These are phyloP conservation scores for Chrysolophus pictus DNA, from an alignment of 2,797 vertebrate species.

Conservation along the genomic window DNA sequence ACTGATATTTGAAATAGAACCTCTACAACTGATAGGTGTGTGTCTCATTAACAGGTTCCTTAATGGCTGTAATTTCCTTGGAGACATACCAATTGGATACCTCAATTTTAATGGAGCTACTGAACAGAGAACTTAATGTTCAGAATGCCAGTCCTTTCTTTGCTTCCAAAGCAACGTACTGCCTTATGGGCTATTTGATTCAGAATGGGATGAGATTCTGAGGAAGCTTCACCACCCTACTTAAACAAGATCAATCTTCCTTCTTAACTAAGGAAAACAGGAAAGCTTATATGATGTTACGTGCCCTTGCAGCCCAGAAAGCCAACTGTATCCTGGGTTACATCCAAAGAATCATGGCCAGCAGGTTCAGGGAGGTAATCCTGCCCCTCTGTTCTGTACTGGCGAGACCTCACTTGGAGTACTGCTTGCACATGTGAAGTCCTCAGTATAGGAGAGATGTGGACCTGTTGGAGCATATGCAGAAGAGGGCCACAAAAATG, in stretches of 20 bases:
- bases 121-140: neutral
- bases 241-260: neutral
- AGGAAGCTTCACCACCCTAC: neutral
- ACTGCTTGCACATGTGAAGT: too few relatives aligned
- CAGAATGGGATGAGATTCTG: neutral
- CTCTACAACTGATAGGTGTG: neutral
- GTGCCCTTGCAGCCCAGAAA: too few relatives aligned
- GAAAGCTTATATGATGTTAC: neutral
- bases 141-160: neutral
- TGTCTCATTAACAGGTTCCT: neutral
- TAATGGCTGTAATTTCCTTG: neutral
- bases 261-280: neutral
- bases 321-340: too few relatives aligned
- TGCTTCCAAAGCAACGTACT: neutral
- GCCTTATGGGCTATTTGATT: neutral
- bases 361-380: too few relatives aligned
- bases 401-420: too few relatives aligned
- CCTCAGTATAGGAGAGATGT: too few relatives aligned
- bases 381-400: too few relatives aligned
- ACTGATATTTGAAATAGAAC: neutral
- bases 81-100: neutral
- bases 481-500: too few relatives aligned
- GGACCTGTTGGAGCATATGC: too few relatives aligned
- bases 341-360: too few relatives aligned
- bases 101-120: neutral